A percentile compares a stretch with the other conserved stretches of the same genome.
phyloP scores from a whole-genome alignment of 1,140 invertebrate genomes.

The Bactericera cockerelli region DNA sequence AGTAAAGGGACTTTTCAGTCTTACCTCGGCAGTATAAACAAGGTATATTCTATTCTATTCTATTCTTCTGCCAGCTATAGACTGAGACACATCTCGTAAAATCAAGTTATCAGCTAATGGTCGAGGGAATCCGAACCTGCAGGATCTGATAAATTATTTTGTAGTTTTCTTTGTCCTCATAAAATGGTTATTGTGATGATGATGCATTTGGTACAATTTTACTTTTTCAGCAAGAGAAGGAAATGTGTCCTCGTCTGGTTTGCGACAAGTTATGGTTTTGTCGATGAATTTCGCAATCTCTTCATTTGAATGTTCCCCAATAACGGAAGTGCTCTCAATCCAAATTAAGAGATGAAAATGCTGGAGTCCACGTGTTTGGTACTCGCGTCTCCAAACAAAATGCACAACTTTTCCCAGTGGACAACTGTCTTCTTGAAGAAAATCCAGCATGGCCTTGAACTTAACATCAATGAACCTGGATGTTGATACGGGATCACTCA shows the following conservation, averaged over 20 bases:
- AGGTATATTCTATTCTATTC: conserved; percentile 21
- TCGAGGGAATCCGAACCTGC: conserved; percentile 23
- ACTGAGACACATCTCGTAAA: conserved; percentile 19
- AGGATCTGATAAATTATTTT: conserved; percentile 15
- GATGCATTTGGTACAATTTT: conserved; percentile 20
- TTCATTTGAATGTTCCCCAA: conserved; percentile 13
- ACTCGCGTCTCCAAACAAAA: conserved; percentile 20
- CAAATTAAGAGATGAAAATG: conserved; percentile 20
- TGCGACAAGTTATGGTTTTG: conserved; percentile 26
- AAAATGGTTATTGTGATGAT: conserved; percentile 22
- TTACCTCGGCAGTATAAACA: no score
- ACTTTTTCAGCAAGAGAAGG: conserved; percentile 20
- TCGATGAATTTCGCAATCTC: conserved; percentile 27
- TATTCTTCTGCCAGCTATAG: conserved; percentile 22
- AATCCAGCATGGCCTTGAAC: conserved; percentile 22
- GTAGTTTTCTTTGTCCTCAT: conserved; percentile 22
- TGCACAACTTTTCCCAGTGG: conserved; percentile 22
- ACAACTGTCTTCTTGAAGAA: conserved; percentile 17
- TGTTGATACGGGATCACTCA: conserved; percentile 12
- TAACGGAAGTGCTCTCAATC: conserved; percentile 18
- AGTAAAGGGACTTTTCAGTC: no score
- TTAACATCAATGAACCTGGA: conserved; percentile 21
- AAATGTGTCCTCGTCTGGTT: conserved; percentile 15
- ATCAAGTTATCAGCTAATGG: conserved; percentile 20
- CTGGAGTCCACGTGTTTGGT: conserved; percentile 18